Evolutionary conservation across 1,140 invertebrate genomes (phyloP).

Genomic region (Oryctes rhinoceros): DNA sequence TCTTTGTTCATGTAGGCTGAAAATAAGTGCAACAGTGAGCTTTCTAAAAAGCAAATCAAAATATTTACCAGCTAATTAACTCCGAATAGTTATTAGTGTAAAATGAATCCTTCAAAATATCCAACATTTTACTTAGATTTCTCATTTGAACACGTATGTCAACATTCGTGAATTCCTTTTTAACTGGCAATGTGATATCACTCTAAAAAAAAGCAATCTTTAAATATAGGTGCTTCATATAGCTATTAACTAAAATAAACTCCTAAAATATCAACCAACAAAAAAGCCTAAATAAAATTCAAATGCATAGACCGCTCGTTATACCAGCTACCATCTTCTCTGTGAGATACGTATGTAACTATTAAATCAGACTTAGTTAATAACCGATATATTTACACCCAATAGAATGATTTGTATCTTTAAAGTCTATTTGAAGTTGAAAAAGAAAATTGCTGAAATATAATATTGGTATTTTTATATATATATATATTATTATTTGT

Average conservation of each 20-base stretch:
- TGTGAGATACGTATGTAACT: too few relatives aligned
- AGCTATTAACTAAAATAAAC: too few relatives aligned
- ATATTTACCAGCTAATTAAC: slow-evolving; percentile 61
- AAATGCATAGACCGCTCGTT: too few relatives aligned
- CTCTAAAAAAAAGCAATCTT: slow-evolving; percentile 56
- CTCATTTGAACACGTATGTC: slow-evolving; percentile 62
- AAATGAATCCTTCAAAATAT: slow-evolving; percentile 62
- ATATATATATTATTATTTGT: too few relatives aligned
- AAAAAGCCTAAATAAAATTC: slow-evolving; percentile 21
- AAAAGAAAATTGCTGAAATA: too few relatives aligned
- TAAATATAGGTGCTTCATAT: not conserved
- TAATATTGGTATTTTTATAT: too few relatives aligned
- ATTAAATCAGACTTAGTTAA: too few relatives aligned
- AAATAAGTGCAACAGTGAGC: not conserved
- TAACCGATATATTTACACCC: too few relatives aligned
- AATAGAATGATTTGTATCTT: too few relatives aligned
- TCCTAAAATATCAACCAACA: not conserved
- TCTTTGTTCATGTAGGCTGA: slow-evolving; percentile 67
- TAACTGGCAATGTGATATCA: slow-evolving; percentile 56
- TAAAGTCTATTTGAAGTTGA: too few relatives aligned
- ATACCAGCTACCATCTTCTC: too few relatives aligned
- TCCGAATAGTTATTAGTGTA: slow-evolving; percentile 62
- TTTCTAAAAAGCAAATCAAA: not conserved
- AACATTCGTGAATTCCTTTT: slow-evolving; percentile 51
- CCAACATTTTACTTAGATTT: slow-evolving; percentile 64